These are phyloP conservation scores for Lasioglossum pauxillum DNA, from an alignment of 2,888 invertebrate genomes.

Conservation along the genomic window DNA sequence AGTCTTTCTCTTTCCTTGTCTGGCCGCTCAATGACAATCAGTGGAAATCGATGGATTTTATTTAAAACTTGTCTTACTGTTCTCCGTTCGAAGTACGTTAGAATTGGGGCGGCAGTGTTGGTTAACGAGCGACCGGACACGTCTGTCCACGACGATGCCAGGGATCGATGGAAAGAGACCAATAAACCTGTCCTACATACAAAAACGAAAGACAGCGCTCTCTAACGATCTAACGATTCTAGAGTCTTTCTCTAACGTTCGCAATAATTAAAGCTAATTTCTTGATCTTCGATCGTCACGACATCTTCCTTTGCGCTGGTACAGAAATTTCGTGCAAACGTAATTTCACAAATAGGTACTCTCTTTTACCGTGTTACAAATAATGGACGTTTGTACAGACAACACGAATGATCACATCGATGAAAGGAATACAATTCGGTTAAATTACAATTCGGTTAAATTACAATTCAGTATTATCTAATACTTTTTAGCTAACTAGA, in stretches of 20 bases:
- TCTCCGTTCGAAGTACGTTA: slow-evolving; percentile 62
- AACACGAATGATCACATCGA: not conserved
- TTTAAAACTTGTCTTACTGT: slow-evolving; percentile 33
- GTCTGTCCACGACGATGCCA: slow-evolving; percentile 35
- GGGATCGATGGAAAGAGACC: slow-evolving; percentile 53
- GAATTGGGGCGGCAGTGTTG: slow-evolving; percentile 73
- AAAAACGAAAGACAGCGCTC: not conserved
- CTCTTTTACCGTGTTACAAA: not conserved
- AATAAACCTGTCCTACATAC: not conserved
- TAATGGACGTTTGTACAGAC: not conserved
- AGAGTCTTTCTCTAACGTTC: slow-evolving; percentile 4
- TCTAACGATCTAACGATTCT: slow-evolving; percentile 8
- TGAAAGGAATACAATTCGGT: not conserved
- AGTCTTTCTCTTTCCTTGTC: slow-evolving; percentile 32
- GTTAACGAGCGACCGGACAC: slow-evolving; percentile 62
- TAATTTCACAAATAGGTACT: not conserved
- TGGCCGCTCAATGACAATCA: slow-evolving; percentile 63
- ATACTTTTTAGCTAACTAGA: not conserved
- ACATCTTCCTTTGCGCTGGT: not conserved
- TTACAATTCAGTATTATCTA: not conserved
- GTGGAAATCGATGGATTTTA: slow-evolving; percentile 63
- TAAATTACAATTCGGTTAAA: not conserved
- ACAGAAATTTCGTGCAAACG: not conserved
- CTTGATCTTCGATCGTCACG: not conserved
- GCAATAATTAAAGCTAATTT: slow-evolving; percentile 1